Evolutionary conservation across 2,888 invertebrate species (phyloP), one percentile per base, ranked within the genome.

Genomic region (Ectemnius cavifrons): DNA sequence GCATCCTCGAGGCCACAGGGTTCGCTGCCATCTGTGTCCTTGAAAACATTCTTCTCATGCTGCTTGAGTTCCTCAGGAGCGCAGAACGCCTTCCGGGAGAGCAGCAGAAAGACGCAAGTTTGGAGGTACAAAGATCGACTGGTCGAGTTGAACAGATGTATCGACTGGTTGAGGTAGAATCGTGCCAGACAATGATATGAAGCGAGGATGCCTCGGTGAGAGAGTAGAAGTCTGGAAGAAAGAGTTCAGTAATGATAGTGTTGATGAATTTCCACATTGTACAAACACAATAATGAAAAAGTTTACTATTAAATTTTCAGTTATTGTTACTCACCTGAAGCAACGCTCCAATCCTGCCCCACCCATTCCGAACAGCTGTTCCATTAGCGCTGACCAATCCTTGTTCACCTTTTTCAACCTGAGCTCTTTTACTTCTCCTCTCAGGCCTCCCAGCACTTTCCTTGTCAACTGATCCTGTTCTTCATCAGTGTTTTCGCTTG

Each of bases 1-100:
- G 0, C 97, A 98, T 4, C 99, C 92, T 0, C 99, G 99, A 97
- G 97, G 77, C 95, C 94, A 68, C 87, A 93, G 1, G 91, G 91
- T 16, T 92, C 92, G 77, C 92, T 92, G 23, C 93, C 93, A 0
- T 87, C 88, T 13, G 83, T 84, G 4, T 67, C 23, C 2, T 70
- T 70, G 71, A 0, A 71, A n/a, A 2, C 64, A 20, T 5, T 68
- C 63, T 8, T 52, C n/a, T 16, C 14, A 16, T 52, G 14, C 16
- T 37, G 8, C 4, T 37, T 11, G 37, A 37, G 37, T 11, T 37
- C 37, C 8, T 37, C 11, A 16, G 52, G 52, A 11, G 14, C 52
- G 16, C 52, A 52, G 52, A 52, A 52, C 1, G n/a, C 52, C 52
- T 52, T 14, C 4, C 6, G 52, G 2, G 52, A 14, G 52, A 52